Percentiles rank a stretch among this genome's conserved stretches.
These are phyloP conservation scores for Brachionus plicatilis DNA, from an alignment of 1,140 invertebrate species.

Conservation along the genomic window DNA sequence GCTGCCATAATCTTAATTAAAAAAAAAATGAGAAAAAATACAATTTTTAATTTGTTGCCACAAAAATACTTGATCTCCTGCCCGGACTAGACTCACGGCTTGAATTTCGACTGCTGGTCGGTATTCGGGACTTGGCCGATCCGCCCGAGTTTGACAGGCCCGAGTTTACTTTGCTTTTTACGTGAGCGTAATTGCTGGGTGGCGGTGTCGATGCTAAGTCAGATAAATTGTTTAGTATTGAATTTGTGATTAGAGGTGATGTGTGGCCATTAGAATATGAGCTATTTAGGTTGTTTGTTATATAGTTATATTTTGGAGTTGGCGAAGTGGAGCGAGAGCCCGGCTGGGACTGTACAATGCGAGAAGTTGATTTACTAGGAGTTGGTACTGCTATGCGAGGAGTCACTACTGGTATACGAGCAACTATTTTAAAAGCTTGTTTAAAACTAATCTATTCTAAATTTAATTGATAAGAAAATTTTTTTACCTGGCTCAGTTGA, in stretches of 20 bases:
- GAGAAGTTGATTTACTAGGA: background rate
- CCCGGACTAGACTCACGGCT: slow-evolving; percentile 42
- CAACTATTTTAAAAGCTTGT: background rate
- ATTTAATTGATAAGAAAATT: background rate
- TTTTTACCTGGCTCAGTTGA: background rate
- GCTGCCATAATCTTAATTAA: background rate
- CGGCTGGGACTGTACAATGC: slow-evolving; percentile 32
- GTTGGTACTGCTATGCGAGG: slow-evolving; percentile 21
- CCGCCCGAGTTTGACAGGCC: background rate
- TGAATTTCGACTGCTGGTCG: slow-evolving; percentile 25
- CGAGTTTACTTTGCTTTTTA: slow-evolving; percentile 12
- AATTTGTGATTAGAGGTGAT: background rate
- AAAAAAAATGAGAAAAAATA: background rate
- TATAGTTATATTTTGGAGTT: slow-evolving; percentile 25
- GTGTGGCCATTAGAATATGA: background rate
- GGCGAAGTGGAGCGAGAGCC: slow-evolving; percentile 42
- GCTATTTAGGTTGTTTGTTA: slow-evolving; percentile 19
- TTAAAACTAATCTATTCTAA: background rate
- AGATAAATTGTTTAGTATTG: slow-evolving; percentile 2
- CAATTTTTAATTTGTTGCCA: too few relatives aligned
- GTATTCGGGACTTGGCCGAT: slow-evolving; percentile 2
- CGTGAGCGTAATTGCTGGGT: slow-evolving; percentile 18
- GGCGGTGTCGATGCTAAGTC: background rate
- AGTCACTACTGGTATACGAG: background rate
- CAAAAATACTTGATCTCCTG: slow-evolving; percentile 11